Evolutionary conservation across 53 echinoderm and acorn worm species (phyloP).

Genomic region (Henricia sp.): DNA sequence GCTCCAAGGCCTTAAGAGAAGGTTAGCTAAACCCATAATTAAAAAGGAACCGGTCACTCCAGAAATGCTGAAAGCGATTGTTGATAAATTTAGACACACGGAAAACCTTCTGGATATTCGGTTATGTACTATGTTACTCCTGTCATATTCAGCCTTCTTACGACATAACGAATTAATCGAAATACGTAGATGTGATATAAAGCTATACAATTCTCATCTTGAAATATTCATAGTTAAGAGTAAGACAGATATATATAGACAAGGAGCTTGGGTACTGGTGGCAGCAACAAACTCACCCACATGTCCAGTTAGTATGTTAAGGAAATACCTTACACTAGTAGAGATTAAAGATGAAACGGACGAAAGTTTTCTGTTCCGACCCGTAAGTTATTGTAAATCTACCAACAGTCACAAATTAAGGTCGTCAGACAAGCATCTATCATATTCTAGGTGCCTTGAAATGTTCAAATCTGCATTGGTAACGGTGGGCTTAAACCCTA

Average conservation of each 20-base stretch:
- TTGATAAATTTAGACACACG: slow-evolving; percentile 12
- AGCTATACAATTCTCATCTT: too few relatives aligned
- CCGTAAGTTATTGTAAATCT: slow-evolving; percentile 7
- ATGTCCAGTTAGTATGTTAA: slow-evolving; percentile 37
- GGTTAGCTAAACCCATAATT: background rate
- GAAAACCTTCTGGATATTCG: slow-evolving; percentile 14
- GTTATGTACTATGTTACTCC: slow-evolving; percentile 35
- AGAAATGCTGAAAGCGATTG: slow-evolving; percentile 11
- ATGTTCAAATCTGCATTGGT: slow-evolving; percentile 19
- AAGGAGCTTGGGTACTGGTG: slow-evolving; percentile 35
- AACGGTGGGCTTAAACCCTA: slow-evolving; percentile 43
- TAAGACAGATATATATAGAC: slow-evolving; percentile 32
- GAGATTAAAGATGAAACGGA: background rate
- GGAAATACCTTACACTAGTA: background rate
- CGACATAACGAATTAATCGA: too few relatives aligned
- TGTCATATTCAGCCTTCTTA: slow-evolving; percentile 9
- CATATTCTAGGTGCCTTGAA: slow-evolving; percentile 24
- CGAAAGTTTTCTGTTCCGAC: slow-evolving; percentile 37
- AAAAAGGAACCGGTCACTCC: slow-evolving; percentile 55
- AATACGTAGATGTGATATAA: too few relatives aligned
- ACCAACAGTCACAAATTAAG: slow-evolving; percentile 26
- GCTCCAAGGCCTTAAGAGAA: slow-evolving; percentile 31
- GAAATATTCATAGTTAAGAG: too few relatives aligned
- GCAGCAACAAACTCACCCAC: slow-evolving; percentile 21
- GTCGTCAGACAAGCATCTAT: slow-evolving; percentile 18